Base-by-base conservation (phyloP, 2,888 invertebrate genomes). In the Lasioglossum lativentre region DNA sequence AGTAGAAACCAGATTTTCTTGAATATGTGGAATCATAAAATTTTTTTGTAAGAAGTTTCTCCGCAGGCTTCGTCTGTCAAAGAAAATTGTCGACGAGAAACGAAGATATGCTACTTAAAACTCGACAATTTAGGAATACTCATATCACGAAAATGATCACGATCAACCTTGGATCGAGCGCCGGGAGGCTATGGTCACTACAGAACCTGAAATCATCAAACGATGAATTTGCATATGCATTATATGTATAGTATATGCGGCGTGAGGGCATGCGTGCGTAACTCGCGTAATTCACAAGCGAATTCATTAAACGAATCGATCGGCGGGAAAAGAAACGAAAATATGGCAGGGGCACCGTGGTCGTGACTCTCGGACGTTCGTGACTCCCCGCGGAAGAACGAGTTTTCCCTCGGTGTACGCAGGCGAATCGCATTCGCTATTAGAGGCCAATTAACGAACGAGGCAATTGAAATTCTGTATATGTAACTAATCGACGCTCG, bases 371-470 rank as follows among this genome's bases (percentile, higher is more conserved):
- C 12, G 70, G 70, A 10, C 42, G 45, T 83, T 81, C 76, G 80
- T 79, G 86, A 81, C 74, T 80, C 30, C 63, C 30, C 75, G 34
- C 75, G 30, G 52, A 40, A 30, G 56, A 89, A 89, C 86, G 75
- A 83, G 89, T 87, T 89, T 82, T 42, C 78, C 66, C 47, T 34
- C 47, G 59, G 59, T n/a, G n/a, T 83, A 47, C 80, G 71, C 66
- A 70, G 70, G 47, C 78, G 52, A 63, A 42, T 45, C 63, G 75
- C 59, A 77, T 59, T 68, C 77, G 72, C 86, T 79, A 88, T 89
- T 89, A 86, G 81, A 52, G 75, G 75, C 84, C 82, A 90, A 89
- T 89, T 90, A 89, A 85, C 77, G 81, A 66, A 77, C 73, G 52
- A 14, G 38, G 52, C 74, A 75, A 89, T 90, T 88, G 88, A 84